Evolutionary conservation across 2,113 vertebrate species (phyloP), one percentile per base, ranked within the genome.

Genomic region (Takifugu flavidus): DNA sequence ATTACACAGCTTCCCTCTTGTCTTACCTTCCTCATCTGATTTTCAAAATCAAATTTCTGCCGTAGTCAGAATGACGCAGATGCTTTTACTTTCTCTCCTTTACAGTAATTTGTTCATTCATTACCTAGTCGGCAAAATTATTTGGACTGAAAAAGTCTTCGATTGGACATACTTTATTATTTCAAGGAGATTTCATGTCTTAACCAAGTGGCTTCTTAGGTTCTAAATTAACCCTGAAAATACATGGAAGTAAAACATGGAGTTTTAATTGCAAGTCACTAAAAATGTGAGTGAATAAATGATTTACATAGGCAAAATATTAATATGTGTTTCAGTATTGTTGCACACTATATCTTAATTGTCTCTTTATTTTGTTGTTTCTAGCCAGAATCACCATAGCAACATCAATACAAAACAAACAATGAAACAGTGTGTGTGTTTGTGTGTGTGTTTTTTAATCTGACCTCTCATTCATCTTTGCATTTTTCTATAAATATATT

Each of bases 391-490:
- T 79, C 10, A 0, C 80, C 63, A 64, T 66, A 13, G 78, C 73
- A 83, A 83, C 80, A 58, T 75, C 54, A 39, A 74, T 56, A 62
- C 62, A 49, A 75, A 83, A 78, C 78, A 70, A 83, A 79, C 71
- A 80, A 71, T 67, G 62, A 49, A 51, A 29, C 53, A 72, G 65
- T 42, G 15, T 28, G 46, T 62, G 59, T 67, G 59, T 49, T 49
- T 49, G 45, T 39, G 42, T 60, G 47, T 50, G 34, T 27, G 25
- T 26, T 77, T 81, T 66, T 69, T 66, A 73, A 20, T 82, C 75
- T 31, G 50, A 29, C 47, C 54, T 34, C 49, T 59, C 67, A 73
- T 26, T 49, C 51, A 47, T 56, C 29, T 39, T 39, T 39, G 6
- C 11, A 39, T 39, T 39, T 20, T 6, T 39, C 34, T 39, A 39